Percentiles rank a stretch among this genome's conserved stretches.
Conservation (phyloP, 2,113 vertebrate species). For the Planiliza haematocheilus region DNA sequence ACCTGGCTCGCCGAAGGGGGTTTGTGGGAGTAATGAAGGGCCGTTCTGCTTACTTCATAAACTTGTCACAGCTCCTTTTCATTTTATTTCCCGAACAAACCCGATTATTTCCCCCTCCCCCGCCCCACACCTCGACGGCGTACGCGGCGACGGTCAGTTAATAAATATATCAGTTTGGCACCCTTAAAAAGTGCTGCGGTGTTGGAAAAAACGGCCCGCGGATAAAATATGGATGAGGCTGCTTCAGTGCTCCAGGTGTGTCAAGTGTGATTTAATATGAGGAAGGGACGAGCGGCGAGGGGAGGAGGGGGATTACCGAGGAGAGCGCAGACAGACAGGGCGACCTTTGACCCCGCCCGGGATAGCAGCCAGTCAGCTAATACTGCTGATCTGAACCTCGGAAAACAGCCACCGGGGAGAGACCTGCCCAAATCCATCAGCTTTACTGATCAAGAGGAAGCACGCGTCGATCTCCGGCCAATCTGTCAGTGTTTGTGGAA, state of each 20-base stretch:
- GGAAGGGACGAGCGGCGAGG: conserved; percentile 63
- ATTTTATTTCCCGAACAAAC: conserved; percentile 93
- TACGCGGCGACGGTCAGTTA: conserved; percentile 88
- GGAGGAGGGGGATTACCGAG: conserved; percentile 88
- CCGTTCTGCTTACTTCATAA: conserved; percentile 95
- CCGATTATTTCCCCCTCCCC: conserved; percentile 85
- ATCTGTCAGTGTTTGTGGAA: conserved; percentile 34
- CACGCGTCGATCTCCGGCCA: conserved; percentile 53
- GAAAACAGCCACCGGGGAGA: conserved; percentile 88
- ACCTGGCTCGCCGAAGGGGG: conserved; percentile 63
- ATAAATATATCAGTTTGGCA: conserved; percentile 92
- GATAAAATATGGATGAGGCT: conserved; percentile 99
- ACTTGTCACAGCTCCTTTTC: conserved; percentile 91
- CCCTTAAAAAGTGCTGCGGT: conserved; percentile 91
- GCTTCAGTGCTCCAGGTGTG: conserved; percentile 88
- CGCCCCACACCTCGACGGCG: conserved; percentile 76
- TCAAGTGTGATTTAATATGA: conserved; percentile 98
- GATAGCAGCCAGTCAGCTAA: conserved; percentile 91
- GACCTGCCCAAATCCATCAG: conserved; percentile 87
- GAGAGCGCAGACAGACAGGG: conserved; percentile 83
- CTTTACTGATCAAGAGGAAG: conserved; percentile 85
- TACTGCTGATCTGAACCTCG: conserved; percentile 87
- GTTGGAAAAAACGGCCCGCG: conserved; percentile 87
- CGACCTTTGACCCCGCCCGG: conserved; percentile 88
- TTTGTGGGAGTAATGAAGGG: conserved; percentile 87